phyloP scores from a whole-genome alignment of 1,140 invertebrate species.

The Aphis craccivora region DNA sequence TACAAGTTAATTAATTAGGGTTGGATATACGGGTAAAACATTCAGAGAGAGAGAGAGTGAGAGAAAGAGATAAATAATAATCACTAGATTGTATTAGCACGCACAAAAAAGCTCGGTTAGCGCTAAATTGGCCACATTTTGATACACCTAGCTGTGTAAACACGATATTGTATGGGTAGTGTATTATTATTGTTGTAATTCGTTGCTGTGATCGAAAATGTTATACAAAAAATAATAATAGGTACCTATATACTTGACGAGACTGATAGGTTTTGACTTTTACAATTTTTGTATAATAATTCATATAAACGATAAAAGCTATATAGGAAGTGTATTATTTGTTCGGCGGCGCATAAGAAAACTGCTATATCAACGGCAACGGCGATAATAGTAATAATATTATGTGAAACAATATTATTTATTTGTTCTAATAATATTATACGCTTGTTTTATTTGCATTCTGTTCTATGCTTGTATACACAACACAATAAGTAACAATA shows the following conservation, averaged over 20 bases:
- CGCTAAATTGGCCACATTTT: neutral
- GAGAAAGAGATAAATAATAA: neutral
- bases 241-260: too few species aligned
- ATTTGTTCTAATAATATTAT: neutral
- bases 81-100: neutral
- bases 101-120: neutral
- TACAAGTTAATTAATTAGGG: slow-evolving; percentile 10
- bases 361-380: neutral
- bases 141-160: neutral
- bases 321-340: neutral
- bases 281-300: neutral
- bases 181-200: neutral
- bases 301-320: neutral
- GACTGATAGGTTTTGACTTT: neutral
- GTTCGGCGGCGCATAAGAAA: neutral
- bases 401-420: neutral
- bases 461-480: neutral
- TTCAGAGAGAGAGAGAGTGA: neutral
- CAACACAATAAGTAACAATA: neutral
- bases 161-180: neutral
- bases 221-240: too few species aligned
- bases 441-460: neutral
- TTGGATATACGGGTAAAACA: neutral
- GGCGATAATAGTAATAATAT: neutral
- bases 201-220: neutral